These are phyloP conservation scores for Ephialtes manifestator DNA, from an alignment of 2,888 invertebrate genomes.

Conservation along the genomic window DNA sequence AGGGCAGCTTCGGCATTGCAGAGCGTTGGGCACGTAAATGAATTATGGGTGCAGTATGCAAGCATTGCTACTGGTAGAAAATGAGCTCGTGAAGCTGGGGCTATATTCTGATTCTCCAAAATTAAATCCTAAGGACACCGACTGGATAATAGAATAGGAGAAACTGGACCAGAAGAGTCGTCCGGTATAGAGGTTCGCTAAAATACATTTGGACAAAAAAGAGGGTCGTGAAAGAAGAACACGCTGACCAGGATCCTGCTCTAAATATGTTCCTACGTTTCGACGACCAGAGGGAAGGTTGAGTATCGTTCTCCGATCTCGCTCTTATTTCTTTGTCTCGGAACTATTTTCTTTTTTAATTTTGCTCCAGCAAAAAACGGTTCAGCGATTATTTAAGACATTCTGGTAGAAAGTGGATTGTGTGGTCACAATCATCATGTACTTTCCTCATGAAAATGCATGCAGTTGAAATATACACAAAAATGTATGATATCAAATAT, in stretches of 20 bases:
- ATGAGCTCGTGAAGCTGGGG: neutral
- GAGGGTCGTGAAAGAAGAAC: conserved; percentile 3
- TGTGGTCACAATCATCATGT: neutral
- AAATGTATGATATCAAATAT: too few relatives aligned
- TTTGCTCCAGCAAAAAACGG: neutral
- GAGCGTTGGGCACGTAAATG: conserved; percentile 41
- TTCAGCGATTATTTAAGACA: neutral
- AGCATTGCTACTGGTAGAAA: neutral
- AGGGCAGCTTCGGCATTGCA: conserved; percentile 28
- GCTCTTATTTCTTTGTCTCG: neutral
- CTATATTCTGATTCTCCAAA: conserved; percentile 68
- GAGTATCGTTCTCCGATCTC: neutral
- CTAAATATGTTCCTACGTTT: neutral
- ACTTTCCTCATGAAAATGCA: neutral
- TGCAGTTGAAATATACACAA: too few relatives aligned
- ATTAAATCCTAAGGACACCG: conserved; percentile 76
- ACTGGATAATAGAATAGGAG: conserved; percentile 77
- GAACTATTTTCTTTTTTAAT: too few relatives aligned
- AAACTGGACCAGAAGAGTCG: conserved; percentile 61
- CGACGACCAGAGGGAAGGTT: neutral
- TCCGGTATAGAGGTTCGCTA: neutral
- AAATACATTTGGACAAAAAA: conserved; percentile 1
- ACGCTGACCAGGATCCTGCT: neutral
- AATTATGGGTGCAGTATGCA: conserved; percentile 46
- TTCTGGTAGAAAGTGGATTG: neutral